Base-by-base conservation (phyloP, 1,140 invertebrate genomes). In the Sarcophaga peregrina region DNA sequence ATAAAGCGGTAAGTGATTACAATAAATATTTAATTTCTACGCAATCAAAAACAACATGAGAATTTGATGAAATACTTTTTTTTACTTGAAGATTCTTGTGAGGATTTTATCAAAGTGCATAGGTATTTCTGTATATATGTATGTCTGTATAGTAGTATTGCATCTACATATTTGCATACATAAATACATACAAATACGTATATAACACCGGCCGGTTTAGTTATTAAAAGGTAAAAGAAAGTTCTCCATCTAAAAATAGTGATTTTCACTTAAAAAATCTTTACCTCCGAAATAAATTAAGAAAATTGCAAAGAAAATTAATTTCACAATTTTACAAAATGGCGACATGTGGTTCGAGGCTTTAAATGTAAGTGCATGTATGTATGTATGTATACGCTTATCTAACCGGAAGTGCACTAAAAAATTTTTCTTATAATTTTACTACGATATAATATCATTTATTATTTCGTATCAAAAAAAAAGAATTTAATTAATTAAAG, bases 1-100 rank as follows among this genome's bases (percentile, higher is more conserved):
- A 10, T 72, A 25, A 50, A 11, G 68, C 20, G 83, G 83, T 83
- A 83, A 83, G 83, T 83, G 48, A 25, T 50, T 78, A 15, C 7
- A 37, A n/a, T n/a, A 52, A 80, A 68, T 83, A 83, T 83, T 82
- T 82, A 37, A 1, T 82, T 76, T 80, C 8, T 10, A 9, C 25
- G 50, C 8, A 68, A 5, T 7, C 15, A 37, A 17, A 5, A 68
- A 68, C 1, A 8, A 8, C 20, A 68, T 68, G 7, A 8, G 17
- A 68, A 8, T 25, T 68, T 68, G 25, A 37, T 9, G 8, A 20
- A 68, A 25, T 17, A 20, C 4, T 25, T 68, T 68, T 7, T 25
- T 68, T 9, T 20, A 20, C 4, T 37, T 37, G 25, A 37, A 37
- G 1, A 37, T 37, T 37, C 25, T 37, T 37, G 25, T 37, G 25